phyloP scores from a whole-genome alignment of 2,888 invertebrate genomes.

The Monochamus alternatus region DNA sequence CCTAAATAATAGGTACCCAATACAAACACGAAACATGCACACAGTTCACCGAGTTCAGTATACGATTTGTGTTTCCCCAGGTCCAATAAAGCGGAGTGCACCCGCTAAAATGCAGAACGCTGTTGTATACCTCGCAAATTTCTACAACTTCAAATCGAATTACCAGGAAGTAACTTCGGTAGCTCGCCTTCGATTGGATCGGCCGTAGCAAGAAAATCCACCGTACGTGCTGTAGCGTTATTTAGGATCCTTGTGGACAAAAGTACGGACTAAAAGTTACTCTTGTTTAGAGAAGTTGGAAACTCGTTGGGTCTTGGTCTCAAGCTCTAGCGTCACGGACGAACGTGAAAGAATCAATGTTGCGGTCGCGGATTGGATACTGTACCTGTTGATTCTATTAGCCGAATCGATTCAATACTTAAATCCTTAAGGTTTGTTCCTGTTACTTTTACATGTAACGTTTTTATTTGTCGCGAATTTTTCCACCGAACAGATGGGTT shows the following conservation, averaged over 20 bases:
- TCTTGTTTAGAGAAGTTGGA: neutral
- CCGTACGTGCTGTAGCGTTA: conserved; percentile 21
- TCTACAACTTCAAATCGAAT: neutral
- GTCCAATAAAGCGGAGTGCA: too few species aligned
- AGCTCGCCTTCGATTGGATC: conserved; percentile 6
- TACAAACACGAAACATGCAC: too few species aligned
- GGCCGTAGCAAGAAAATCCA: conserved; percentile 4
- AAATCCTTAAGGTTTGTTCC: too few species aligned
- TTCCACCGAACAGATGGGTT: too few species aligned
- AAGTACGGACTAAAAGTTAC: neutral
- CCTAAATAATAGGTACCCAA: too few species aligned
- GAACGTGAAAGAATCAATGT: neutral
- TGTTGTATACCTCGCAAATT: too few species aligned
- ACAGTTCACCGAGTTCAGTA: too few species aligned
- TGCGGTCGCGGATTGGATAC: neutral
- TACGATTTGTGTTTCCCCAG: too few species aligned
- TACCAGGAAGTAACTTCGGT: neutral
- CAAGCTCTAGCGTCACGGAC: neutral
- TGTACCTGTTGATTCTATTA: neutral
- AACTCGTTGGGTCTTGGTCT: neutral
- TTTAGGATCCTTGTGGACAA: conserved; percentile 13
- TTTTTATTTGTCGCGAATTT: too few species aligned
- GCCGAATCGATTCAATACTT: too few species aligned
- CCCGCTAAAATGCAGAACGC: too few species aligned
- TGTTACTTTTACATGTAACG: too few species aligned